These are phyloP conservation scores for Dipus sagitta DNA, from an alignment of 2,797 vertebrate genomes.

Conservation along the genomic window DNA sequence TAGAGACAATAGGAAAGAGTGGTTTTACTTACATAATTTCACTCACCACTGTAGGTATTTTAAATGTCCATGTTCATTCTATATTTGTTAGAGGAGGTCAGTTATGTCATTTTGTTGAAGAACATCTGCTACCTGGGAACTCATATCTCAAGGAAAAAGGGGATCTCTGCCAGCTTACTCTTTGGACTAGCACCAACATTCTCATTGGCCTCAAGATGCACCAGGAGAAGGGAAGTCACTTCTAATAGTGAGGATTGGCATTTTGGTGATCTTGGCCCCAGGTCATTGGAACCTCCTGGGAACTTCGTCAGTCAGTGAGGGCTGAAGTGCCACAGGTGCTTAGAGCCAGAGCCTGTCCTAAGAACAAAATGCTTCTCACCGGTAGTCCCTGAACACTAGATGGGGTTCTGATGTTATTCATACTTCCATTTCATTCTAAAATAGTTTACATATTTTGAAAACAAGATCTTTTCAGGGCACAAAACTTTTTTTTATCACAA, in stretches of 20 bases:
- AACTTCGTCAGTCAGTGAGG: background rate
- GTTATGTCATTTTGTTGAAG: conserved; percentile 60
- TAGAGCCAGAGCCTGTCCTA: too few species aligned
- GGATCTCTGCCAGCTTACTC: background rate
- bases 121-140: conserved; percentile 13
- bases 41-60: background rate
- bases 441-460: conserved; percentile 54
- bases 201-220: conserved; percentile 9
- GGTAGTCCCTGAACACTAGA: conserved; percentile 69
- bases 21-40: background rate
- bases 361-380: background rate
- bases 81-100: conserved; percentile 60
- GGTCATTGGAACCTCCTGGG: background rate
- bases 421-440: conserved; percentile 55
- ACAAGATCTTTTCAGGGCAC: conserved; percentile 71
- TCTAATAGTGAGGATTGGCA: background rate
- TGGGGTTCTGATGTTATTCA: conserved; percentile 79
- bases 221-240: background rate
- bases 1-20: background rate
- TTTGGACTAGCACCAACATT: conserved; percentile 25
- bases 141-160: conserved; percentile 36
- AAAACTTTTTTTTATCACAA: conserved; percentile 65
- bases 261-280: conserved; percentile 65
- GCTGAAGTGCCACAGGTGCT: too few species aligned
- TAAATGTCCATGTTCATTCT: conserved; percentile 5